These are phyloP conservation scores for Thalassarche chlororhynchos DNA, from an alignment of 2,113 vertebrate species.

Conservation along the genomic window DNA sequence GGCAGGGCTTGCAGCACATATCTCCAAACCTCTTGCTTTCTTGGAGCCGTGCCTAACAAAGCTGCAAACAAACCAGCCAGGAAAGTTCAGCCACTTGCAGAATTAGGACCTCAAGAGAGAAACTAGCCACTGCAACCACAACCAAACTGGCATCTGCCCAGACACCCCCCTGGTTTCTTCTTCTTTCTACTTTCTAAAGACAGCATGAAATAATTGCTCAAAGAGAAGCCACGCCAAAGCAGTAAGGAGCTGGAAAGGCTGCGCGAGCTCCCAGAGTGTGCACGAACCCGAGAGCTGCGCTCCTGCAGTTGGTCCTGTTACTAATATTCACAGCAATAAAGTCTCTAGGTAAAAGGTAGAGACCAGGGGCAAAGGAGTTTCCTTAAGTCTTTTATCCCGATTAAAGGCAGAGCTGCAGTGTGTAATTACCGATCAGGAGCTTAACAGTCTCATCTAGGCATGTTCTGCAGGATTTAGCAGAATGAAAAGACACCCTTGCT, in stretches of 20 bases:
- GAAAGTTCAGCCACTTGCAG: not conserved
- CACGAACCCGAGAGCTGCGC: not conserved
- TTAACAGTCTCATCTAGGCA: not conserved
- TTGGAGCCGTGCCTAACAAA: not conserved
- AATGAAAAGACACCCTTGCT: not conserved
- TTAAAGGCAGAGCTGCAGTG: slow-evolving; percentile 17
- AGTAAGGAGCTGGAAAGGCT: not conserved
- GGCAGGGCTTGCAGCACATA: not conserved
- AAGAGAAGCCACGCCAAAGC: not conserved
- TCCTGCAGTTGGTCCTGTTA: not conserved
- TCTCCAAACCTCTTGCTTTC: slow-evolving; percentile 3
- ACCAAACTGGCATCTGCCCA: not conserved
- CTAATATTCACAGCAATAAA: not conserved
- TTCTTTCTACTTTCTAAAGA: not conserved
- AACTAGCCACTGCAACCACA: not conserved
- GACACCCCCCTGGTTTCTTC: not conserved
- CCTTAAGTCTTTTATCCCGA: slow-evolving; percentile 32
- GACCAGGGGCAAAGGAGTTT: slow-evolving; percentile 28
- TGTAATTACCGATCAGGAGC: slow-evolving; percentile 23
- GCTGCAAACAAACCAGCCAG: not conserved
- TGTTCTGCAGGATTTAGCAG: not conserved
- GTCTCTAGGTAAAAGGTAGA: slow-evolving; percentile 10
- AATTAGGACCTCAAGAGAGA: not conserved
- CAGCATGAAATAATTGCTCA: not conserved
- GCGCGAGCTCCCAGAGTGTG: not conserved